phyloP scores from a whole-genome alignment of 2,113 vertebrate species.

The Sinocyclocheilus maitianheensis region DNA sequence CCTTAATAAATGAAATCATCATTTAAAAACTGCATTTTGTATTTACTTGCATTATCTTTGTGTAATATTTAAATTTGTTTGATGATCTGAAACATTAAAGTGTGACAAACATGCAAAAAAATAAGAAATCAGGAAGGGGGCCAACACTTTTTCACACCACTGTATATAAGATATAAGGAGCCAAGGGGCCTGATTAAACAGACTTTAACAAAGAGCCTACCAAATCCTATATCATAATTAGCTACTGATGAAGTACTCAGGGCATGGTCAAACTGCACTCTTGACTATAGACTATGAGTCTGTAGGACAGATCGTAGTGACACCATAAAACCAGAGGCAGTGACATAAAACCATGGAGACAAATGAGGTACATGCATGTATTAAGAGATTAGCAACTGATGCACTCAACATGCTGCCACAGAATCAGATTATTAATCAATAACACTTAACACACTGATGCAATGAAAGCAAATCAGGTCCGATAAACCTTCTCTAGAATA shows the following conservation, averaged over 20 bases:
- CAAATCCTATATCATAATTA: conserved; percentile 70
- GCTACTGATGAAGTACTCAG: conserved; percentile 54
- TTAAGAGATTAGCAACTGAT: conserved; percentile 28
- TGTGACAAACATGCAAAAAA: too few relatives aligned
- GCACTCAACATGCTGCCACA: neutral
- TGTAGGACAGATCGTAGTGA: neutral
- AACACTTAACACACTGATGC: neutral
- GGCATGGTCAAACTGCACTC: conserved; percentile 51
- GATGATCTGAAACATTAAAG: too few relatives aligned
- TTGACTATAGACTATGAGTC: neutral
- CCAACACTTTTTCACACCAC: too few relatives aligned
- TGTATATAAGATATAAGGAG: neutral
- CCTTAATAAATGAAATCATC: too few relatives aligned
- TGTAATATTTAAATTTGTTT: too few relatives aligned
- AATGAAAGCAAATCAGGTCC: neutral
- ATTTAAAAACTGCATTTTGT: too few relatives aligned
- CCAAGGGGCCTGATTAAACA: conserved; percentile 62
- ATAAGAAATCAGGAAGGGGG: too few relatives aligned
- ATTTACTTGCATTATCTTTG: too few relatives aligned
- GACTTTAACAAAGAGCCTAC: conserved; percentile 71
- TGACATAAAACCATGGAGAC: conserved; percentile 21
- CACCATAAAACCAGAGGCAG: conserved; percentile 8
- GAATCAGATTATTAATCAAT: conserved; percentile 1
- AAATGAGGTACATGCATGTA: conserved; percentile 28
- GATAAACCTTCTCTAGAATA: neutral